phyloP scores from a whole-genome alignment of 2,113 vertebrate genomes.

The Notothenia rossii region DNA sequence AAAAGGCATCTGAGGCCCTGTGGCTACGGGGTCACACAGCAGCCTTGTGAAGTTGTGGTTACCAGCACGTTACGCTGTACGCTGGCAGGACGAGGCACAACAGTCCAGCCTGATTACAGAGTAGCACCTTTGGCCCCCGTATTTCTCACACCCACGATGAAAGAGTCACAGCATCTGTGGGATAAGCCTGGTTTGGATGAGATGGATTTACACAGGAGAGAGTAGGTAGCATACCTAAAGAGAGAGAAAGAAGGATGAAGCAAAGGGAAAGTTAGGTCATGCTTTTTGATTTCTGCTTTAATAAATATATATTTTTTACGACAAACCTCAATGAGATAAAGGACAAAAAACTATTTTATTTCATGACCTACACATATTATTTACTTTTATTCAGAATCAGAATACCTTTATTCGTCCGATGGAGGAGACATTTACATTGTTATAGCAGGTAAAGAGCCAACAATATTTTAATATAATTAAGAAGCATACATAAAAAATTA shows the following conservation, averaged over 20 bases:
- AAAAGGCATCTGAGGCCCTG: constrained; percentile 35
- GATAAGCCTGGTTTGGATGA: constrained; percentile 53
- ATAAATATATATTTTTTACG: neutral
- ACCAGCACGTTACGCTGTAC: constrained; percentile 49
- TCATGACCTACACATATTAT: neutral
- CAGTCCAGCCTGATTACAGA: constrained; percentile 67
- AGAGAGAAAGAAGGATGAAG: constrained; percentile 2
- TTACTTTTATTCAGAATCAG: neutral
- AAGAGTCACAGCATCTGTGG: constrained; percentile 63
- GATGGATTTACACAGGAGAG: constrained; percentile 47
- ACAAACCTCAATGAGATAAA: neutral
- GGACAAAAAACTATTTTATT: neutral
- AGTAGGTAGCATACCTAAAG: constrained; percentile 50
- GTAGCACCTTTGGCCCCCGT: constrained; percentile 66
- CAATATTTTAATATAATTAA: no score
- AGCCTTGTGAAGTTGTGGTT: constrained; percentile 60
- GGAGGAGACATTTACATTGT: no score
- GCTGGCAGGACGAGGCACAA: constrained; percentile 47
- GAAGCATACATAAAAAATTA: no score
- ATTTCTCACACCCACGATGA: constrained; percentile 70
- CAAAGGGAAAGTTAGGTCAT: neutral
- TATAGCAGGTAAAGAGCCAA: no score
- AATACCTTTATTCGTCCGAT: no score
- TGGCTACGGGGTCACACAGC: constrained; percentile 40
- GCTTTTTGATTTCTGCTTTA: neutral